phyloP scores from a whole-genome alignment of 2,797 vertebrate species.

The Sibirionetta formosa region DNA sequence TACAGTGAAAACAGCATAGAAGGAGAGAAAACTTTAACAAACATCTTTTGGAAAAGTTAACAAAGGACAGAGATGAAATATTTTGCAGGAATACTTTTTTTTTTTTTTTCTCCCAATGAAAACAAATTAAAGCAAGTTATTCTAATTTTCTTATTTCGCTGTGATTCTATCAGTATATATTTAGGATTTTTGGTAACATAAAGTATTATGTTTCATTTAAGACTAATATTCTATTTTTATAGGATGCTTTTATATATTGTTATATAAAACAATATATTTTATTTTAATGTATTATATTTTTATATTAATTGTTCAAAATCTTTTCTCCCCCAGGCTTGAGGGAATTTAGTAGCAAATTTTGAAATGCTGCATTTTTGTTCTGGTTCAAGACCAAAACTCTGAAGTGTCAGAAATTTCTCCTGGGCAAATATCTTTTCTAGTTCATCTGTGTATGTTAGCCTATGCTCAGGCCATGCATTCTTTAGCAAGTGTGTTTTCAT shows the following conservation, averaged over 20 bases:
- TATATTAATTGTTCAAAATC: background rate
- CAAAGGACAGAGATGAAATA: background rate
- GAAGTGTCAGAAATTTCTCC: background rate
- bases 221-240: background rate
- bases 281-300: too few relatives aligned
- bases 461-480: background rate
- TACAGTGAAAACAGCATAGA: background rate
- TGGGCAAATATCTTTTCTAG: background rate
- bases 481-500: background rate
- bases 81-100: background rate
- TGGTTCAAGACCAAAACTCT: background rate
- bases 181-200: background rate
- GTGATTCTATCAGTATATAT: background rate
- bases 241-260: background rate
- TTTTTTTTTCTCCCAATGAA: background rate
- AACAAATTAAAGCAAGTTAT: background rate
- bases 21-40: background rate
- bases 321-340: background rate
- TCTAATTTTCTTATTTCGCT: background rate
- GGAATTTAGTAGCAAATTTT: background rate
- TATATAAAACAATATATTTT: background rate
- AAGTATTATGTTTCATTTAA: background rate
- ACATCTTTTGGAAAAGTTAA: background rate
- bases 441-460: rapidly evolving
- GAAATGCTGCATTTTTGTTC: background rate